These are phyloP conservation scores for Leptarthrus brevirostris DNA, from an alignment of 2,888 invertebrate genomes.

Conservation along the genomic window DNA sequence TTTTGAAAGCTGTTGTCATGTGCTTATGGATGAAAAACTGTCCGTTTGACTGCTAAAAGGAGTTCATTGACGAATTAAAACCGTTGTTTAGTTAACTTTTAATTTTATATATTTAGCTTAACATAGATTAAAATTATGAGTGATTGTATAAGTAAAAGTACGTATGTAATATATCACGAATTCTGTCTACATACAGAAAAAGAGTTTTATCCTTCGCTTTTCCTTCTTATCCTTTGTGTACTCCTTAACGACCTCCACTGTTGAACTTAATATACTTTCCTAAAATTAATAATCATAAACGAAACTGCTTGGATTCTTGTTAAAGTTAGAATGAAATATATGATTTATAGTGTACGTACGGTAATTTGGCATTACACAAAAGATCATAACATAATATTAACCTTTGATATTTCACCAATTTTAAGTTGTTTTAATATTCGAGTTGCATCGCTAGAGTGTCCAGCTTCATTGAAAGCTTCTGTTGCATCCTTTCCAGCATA, in stretches of 20 bases:
- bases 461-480: conserved; percentile 73
- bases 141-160: too few relatives aligned
- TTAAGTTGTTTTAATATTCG: conserved; percentile 71
- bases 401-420: conserved; percentile 72
- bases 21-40: conserved; percentile 59
- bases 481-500: conserved; percentile 77
- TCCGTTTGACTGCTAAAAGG: background rate
- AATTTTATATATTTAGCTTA: background rate
- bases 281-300: too few relatives aligned
- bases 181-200: conserved; percentile 55
- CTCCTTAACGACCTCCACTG: conserved; percentile 30
- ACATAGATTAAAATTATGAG: too few relatives aligned
- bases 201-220: conserved; percentile 53
- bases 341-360: too few relatives aligned
- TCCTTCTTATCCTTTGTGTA: conserved; percentile 53
- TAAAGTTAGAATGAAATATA: too few relatives aligned
- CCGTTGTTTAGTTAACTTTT: background rate
- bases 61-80: background rate
- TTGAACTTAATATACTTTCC: conserved; percentile 55
- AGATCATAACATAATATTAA: too few relatives aligned
- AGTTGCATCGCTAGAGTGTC: conserved; percentile 76
- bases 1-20: conserved; percentile 69
- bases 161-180: too few relatives aligned
- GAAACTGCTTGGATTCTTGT: too few relatives aligned
- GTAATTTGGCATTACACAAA: too few relatives aligned